Percentiles rank a stretch among this genome's conserved stretches.
Conservation (phyloP, 1,140 invertebrate genomes). For the Temnothorax longispinosus region DNA sequence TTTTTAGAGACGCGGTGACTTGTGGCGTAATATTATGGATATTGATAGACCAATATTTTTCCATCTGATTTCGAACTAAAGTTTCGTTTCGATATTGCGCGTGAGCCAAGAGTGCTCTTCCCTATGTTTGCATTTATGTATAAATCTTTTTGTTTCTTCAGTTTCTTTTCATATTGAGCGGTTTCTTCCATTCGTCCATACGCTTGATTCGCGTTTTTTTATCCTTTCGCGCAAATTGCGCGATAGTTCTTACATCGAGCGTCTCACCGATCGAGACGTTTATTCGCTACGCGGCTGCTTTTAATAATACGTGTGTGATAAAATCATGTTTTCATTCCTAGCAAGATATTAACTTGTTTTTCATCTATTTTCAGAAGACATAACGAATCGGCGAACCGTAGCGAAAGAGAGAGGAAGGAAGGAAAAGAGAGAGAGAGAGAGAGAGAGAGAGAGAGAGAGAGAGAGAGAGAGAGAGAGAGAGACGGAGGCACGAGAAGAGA, state of each 20-base stretch:
- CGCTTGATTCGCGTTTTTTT: background rate
- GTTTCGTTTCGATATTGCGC: background rate
- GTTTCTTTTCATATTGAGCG: background rate
- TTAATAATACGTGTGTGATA: conserved; percentile 1
- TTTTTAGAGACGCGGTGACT: background rate
- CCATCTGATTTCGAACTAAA: background rate
- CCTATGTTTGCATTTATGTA: background rate
- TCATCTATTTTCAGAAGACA: conserved; percentile 34
- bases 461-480: conserved; percentile 14
- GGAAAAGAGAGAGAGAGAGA: background rate
- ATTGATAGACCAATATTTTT: background rate
- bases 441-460: conserved; percentile 27
- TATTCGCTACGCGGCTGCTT: background rate
- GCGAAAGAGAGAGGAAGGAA: background rate
- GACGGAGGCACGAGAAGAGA: conserved; percentile 12
- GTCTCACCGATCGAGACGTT: background rate
- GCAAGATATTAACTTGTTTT: conserved; percentile 65
- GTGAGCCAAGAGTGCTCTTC: background rate
- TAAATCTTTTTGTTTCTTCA: background rate
- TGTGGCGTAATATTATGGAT: background rate
- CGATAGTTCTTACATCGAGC: background rate
- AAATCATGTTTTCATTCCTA: background rate
- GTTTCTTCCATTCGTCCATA: background rate
- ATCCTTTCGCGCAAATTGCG: background rate
- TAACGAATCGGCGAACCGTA: conserved; percentile 53